Base-by-base conservation (phyloP, 2,797 vertebrate species). In the Hemitrygon akajei region DNA sequence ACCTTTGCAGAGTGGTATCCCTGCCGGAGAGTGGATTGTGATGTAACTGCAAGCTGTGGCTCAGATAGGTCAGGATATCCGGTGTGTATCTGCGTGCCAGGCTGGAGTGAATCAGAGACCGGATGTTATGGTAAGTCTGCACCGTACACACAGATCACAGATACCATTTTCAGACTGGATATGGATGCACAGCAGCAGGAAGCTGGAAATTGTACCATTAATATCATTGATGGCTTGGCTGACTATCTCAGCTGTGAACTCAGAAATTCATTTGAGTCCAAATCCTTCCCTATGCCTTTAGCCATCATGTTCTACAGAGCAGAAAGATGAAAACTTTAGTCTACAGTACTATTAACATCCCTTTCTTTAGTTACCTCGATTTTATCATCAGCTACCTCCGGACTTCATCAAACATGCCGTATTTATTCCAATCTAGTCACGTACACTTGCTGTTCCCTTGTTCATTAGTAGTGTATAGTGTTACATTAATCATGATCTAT, bases 21-120 rank as follows among this genome's bases (percentile, higher is more conserved):
- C 12, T 94, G 93, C 56, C 84, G 22, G 30, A 86, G n/a, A 14
- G 14, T 94, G 81, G n/a, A 89, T 71, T 94, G 93, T 94, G 93
- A 94, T 18, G 37, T 75, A 10, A 94, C 89, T 58, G 69, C 93
- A 2, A 40, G n/a, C 1, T 94, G 93, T 75, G 30, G 10, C 10
- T 20, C 5, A 20, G 40, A 56, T 47, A 91, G 93, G 71, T 75
- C 84, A 30, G 47, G 84, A 16, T 30, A 37, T 73, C 66, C 69
- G 9, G 6, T 22, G 40, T 94, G 93, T 94, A 34, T 30, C 81
- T 94, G 93, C 84, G 89, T 56, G 1, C 63, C 63, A 73, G 93
- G 93, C 93, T 94, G 93, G 93, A 84, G 63, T 12, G 84, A 69
- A 27, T 84, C 84, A 25, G 93, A 82, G 14, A 11, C 37, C 69